Conservation (phyloP, 2,888 invertebrate species). For the Platerodrilus igneus region DNA sequence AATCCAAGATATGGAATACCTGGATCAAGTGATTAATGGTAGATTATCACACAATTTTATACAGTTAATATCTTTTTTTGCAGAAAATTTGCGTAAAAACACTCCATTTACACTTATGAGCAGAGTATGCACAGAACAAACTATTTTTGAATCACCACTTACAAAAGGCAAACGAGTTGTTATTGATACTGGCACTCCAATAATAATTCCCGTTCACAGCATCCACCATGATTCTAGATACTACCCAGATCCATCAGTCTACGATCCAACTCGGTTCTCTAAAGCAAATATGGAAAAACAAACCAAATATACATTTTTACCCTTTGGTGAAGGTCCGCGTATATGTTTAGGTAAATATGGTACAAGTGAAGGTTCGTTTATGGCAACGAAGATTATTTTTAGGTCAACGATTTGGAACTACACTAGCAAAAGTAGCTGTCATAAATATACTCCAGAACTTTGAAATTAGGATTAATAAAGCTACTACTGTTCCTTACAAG, state of each 20-base stretch:
- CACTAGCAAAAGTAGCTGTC: slow-evolving; percentile 31
- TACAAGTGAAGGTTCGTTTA: not conserved
- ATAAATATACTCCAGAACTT: slow-evolving; percentile 35
- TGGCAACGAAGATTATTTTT: slow-evolving; percentile 7
- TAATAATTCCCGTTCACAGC: slow-evolving; percentile 25
- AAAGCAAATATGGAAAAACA: slow-evolving; percentile 33
- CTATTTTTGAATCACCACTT: slow-evolving; percentile 22
- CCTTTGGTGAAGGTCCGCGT: slow-evolving; percentile 39
- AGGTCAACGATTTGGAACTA: slow-evolving; percentile 32
- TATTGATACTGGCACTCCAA: slow-evolving; percentile 25
- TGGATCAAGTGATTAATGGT: slow-evolving; percentile 51
- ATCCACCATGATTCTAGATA: slow-evolving; percentile 28
- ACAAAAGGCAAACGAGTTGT: slow-evolving; percentile 23
- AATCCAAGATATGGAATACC: slow-evolving; percentile 46
- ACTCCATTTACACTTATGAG: slow-evolving; percentile 31
- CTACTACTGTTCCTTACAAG: slow-evolving; percentile 31
- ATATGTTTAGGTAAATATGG: slow-evolving; percentile 33
- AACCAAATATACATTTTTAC: slow-evolving; percentile 33
- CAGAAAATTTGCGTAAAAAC: slow-evolving; percentile 37
- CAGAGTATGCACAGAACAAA: slow-evolving; percentile 29
- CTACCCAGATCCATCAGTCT: slow-evolving; percentile 26
- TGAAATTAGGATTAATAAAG: slow-evolving; percentile 36
- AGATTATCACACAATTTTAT: slow-evolving; percentile 2
- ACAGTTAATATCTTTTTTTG: slow-evolving; percentile 12
- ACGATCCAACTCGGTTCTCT: slow-evolving; percentile 30